These are phyloP conservation scores for Calyptomena viridis DNA, from an alignment of 2,113 vertebrate genomes.

Conservation along the genomic window DNA sequence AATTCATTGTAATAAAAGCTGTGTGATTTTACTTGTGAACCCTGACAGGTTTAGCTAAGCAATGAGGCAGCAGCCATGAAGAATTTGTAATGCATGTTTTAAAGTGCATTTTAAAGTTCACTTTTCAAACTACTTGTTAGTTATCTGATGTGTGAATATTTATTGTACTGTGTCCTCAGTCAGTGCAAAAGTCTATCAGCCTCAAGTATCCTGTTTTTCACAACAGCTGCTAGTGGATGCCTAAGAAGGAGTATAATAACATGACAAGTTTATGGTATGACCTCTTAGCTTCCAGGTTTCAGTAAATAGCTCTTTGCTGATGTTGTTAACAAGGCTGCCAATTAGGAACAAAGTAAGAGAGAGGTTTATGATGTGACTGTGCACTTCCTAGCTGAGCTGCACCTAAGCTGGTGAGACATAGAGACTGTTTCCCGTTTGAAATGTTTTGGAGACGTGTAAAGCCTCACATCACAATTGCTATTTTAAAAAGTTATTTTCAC, in stretches of 20 bases:
- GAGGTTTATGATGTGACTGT: constrained; percentile 21
- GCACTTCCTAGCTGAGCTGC: constrained; percentile 27
- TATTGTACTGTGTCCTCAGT: not conserved
- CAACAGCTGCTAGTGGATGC: not conserved
- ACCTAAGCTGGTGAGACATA: not conserved
- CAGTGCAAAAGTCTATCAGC: not conserved
- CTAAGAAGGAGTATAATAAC: not conserved
- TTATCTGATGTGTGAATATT: not conserved
- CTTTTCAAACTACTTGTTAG: not conserved
- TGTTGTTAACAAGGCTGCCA: constrained; percentile 40
- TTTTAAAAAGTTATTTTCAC: constrained; percentile 33
- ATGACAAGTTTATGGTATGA: not conserved
- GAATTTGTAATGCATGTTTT: not conserved
- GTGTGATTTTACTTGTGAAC: not conserved
- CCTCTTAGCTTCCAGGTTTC: not conserved
- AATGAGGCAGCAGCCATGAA: not conserved
- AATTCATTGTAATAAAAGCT: not conserved
- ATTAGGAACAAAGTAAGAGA: not conserved
- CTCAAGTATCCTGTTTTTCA: not conserved
- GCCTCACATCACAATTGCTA: not conserved
- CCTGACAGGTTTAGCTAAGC: not conserved
- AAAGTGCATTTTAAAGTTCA: not conserved
- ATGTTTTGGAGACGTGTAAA: not conserved
- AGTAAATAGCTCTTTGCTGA: not conserved
- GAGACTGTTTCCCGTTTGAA: constrained; percentile 1